Evolutionary conservation across 2,113 vertebrate species (phyloP).

Genomic region (Pardalotus punctatus): DNA sequence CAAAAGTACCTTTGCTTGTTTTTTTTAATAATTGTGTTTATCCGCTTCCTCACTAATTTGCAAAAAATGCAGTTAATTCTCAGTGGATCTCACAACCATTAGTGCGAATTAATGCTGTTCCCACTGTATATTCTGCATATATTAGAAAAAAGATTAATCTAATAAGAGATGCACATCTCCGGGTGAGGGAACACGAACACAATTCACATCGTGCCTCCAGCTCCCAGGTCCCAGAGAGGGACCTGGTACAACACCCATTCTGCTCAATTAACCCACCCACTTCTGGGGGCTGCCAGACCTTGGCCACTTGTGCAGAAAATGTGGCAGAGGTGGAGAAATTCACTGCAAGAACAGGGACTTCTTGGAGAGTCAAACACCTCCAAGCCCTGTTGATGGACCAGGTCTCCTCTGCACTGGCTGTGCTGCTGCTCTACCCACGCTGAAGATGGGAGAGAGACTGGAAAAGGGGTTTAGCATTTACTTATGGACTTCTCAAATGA

Average conservation of each 20-base stretch:
- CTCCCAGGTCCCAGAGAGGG: not conserved
- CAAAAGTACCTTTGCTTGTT: slow-evolving; percentile 30
- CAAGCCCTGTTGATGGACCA: accelerated
- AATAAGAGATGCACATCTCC: slow-evolving; percentile 37
- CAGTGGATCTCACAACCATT: slow-evolving; percentile 56
- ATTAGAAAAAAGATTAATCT: slow-evolving; percentile 62
- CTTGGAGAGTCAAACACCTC: not conserved
- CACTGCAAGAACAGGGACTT: accelerated
- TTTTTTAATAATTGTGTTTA: slow-evolving; percentile 62
- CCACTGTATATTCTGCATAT: slow-evolving; percentile 59
- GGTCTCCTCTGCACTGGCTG: accelerated
- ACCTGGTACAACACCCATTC: not conserved
- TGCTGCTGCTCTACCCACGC: not conserved
- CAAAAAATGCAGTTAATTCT: slow-evolving; percentile 62
- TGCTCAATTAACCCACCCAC: slow-evolving; percentile 9
- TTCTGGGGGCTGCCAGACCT: not conserved
- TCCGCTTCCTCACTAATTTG: slow-evolving; percentile 63
- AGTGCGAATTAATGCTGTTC: slow-evolving; percentile 59
- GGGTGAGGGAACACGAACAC: slow-evolving; percentile 34
- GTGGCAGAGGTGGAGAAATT: not conserved
- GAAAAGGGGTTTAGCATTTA: not conserved
- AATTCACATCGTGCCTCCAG: slow-evolving; percentile 2
- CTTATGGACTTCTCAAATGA: not conserved
- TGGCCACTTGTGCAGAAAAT: not conserved
- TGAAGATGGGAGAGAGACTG: not conserved